Conservation (phyloP, 1,140 invertebrate species). For the Nomia melanderi region DNA sequence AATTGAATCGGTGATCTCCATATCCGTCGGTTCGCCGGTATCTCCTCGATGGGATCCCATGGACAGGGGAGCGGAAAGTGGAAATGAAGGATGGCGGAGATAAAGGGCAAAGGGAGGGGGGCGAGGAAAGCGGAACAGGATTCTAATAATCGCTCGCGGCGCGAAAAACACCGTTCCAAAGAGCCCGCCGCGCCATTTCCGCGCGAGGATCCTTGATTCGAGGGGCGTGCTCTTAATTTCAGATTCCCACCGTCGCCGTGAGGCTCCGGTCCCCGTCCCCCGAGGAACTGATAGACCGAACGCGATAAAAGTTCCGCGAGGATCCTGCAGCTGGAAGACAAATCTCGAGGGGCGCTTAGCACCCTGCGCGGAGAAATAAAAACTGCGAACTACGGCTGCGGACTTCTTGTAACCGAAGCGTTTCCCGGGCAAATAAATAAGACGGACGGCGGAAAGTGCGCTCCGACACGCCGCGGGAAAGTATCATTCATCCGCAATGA, state of each 20-base stretch:
- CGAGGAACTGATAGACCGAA: conserved; percentile 12
- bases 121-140: conserved; percentile 22
- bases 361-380: not conserved
- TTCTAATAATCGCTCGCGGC: conserved; percentile 58
- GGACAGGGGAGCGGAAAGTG: not conserved
- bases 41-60: not conserved
- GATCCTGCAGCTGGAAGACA: not conserved
- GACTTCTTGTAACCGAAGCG: not conserved
- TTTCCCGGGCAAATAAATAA: not conserved
- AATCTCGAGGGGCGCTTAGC: not conserved
- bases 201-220: conserved; percentile 19
- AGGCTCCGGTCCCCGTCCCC: not conserved
- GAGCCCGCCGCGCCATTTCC: conserved; percentile 21
- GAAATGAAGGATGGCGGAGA: not conserved
- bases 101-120: not conserved
- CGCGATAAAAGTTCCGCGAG: conserved; percentile 5
- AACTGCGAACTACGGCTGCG: not conserved
- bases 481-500: not conserved
- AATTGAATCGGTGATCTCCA: not conserved
- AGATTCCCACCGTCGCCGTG: conserved; percentile 57
- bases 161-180: conserved; percentile 50
- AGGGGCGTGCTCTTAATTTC: conserved; percentile 65
- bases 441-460: not conserved
- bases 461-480: not conserved
- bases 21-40: not conserved